Evolutionary conservation across 1,140 invertebrate genomes (phyloP).

Genomic region (Neodiprion virginianus): DNA sequence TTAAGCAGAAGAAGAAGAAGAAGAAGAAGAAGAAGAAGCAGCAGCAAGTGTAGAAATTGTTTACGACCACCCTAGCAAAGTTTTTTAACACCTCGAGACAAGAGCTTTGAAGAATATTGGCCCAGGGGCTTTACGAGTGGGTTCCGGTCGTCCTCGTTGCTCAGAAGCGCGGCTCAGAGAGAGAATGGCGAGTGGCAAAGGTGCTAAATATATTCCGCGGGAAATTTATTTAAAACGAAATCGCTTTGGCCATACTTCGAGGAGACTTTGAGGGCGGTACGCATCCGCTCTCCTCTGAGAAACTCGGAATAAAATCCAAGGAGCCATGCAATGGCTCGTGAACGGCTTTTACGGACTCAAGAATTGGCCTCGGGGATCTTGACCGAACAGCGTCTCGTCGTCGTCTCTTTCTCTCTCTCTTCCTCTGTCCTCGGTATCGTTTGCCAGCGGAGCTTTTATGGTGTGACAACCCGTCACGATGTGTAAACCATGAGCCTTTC

Average conservation of each 20-base stretch:
- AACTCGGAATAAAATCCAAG: background rate
- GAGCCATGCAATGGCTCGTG: background rate
- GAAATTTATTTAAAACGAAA: slow-evolving; percentile 10
- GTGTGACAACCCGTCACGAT: slow-evolving; percentile 34
- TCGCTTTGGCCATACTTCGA: background rate
- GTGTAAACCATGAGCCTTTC: slow-evolving; percentile 51
- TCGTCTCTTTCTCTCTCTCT: background rate
- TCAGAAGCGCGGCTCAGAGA: background rate
- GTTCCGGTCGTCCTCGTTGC: too few species aligned
- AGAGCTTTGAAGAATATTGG: too few species aligned
- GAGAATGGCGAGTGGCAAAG: background rate
- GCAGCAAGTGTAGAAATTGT: background rate
- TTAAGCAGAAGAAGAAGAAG: too few species aligned
- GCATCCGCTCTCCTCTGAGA: background rate
- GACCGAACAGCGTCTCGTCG: background rate
- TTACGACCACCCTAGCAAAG: background rate
- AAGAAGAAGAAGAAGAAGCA: too few species aligned
- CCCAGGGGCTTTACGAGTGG: too few species aligned
- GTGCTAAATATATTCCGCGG: background rate
- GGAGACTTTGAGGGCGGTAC: background rate
- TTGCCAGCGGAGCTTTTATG: slow-evolving; percentile 34
- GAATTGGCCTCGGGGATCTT: slow-evolving; percentile 33
- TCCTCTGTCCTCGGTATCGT: background rate
- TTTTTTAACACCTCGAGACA: background rate
- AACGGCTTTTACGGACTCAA: slow-evolving; percentile 38